These are phyloP conservation scores for Micromussa lordhowensis DNA, from an alignment of 92 coral and sea anemone species.

Conservation along the genomic window DNA sequence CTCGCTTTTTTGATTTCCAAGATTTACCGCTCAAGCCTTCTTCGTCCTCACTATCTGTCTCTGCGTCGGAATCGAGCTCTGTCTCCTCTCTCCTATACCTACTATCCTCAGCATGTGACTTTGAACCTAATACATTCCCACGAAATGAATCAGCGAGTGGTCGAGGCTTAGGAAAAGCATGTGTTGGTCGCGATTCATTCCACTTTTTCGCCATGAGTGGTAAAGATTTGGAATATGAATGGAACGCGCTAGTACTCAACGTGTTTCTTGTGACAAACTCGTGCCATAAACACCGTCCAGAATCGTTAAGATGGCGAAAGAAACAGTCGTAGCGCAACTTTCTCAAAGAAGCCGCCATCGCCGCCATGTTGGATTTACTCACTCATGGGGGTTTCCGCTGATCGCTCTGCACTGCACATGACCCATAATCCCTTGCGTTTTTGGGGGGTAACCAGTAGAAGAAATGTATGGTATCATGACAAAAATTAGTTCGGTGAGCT, in stretches of 20 bases:
- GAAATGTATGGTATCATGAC: too few species aligned
- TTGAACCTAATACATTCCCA: background rate
- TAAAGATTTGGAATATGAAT: background rate
- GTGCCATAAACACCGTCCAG: background rate
- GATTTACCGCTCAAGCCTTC: background rate
- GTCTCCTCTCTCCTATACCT: background rate
- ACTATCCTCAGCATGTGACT: background rate
- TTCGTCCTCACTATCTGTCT: conserved; percentile 42
- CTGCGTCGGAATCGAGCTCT: conserved; percentile 33
- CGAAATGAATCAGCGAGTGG: background rate
- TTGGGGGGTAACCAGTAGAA: too few species aligned
- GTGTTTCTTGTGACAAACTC: background rate
- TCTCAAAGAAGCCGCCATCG: conserved; percentile 31
- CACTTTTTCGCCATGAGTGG: background rate
- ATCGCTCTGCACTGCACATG: too few species aligned
- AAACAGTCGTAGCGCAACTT: conserved; percentile 2
- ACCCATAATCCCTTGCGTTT: too few species aligned
- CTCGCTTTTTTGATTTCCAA: background rate
- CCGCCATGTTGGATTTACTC: conserved; percentile 46
- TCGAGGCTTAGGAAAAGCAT: conserved; percentile 1
- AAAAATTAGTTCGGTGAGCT: too few species aligned
- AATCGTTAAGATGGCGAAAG: conserved; percentile 1
- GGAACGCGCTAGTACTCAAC: background rate
- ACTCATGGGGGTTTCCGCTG: conserved; percentile 29
- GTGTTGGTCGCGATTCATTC: background rate